Percentiles rank a stretch among this genome's conserved stretches.
Evolutionary conservation across 2,888 invertebrate species (phyloP).

Genomic region (Mycogona germanica): DNA sequence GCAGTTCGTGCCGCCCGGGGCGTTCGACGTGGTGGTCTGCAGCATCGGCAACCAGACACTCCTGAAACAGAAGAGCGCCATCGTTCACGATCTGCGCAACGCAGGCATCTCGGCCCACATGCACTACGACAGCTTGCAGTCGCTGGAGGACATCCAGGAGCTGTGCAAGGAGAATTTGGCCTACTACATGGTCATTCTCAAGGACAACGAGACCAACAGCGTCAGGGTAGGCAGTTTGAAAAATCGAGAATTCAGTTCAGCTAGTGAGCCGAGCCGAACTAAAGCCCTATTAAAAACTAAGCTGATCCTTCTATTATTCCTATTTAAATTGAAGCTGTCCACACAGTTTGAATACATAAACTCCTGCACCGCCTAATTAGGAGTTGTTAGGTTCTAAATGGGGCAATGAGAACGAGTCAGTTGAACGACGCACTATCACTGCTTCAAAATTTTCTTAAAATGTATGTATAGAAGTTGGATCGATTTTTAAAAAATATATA

Average conservation of each 20-base stretch:
- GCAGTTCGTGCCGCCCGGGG: slow-evolving; percentile 22
- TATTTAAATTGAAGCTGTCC: slow-evolving; percentile 15
- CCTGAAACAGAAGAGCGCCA: slow-evolving; percentile 42
- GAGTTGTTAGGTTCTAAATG: too few species aligned
- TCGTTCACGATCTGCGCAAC: slow-evolving; percentile 53
- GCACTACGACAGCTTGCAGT: slow-evolving; percentile 41
- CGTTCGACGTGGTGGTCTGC: slow-evolving; percentile 54
- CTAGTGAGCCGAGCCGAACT: too few species aligned
- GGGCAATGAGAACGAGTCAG: too few species aligned
- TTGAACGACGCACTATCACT: too few species aligned
- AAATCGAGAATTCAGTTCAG: too few species aligned
- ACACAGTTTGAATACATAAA: too few species aligned
- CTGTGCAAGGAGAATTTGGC: slow-evolving; percentile 47
- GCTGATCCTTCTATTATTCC: slow-evolving; percentile 1
- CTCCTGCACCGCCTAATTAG: too few species aligned
- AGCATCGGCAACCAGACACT: slow-evolving; percentile 44
- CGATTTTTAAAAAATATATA: neutral
- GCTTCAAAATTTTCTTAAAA: too few species aligned
- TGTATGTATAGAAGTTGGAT: too few species aligned
- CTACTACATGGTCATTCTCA: slow-evolving; percentile 49
- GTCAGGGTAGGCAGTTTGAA: slow-evolving; percentile 38
- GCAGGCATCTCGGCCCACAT: slow-evolving; percentile 51
- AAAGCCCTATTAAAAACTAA: too few species aligned
- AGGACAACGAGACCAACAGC: slow-evolving; percentile 44
- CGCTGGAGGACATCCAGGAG: slow-evolving; percentile 52